phyloP scores from a whole-genome alignment of 2,797 vertebrate genomes.

The Anomalospiza imberbis region DNA sequence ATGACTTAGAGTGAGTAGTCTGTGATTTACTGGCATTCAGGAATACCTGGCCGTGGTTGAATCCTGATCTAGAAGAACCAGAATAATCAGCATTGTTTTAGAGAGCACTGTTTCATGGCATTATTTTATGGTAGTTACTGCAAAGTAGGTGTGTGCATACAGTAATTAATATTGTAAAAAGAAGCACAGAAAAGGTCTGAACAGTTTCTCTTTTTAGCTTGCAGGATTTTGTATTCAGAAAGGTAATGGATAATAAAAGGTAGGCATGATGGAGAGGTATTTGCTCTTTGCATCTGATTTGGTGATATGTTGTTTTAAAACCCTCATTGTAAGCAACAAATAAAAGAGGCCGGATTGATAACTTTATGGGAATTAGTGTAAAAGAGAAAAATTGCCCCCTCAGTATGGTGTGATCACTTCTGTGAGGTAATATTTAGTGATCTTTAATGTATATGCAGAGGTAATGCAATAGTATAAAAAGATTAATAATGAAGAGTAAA shows the following conservation, averaged over 20 bases:
- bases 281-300: not conserved
- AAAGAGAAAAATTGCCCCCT: not conserved
- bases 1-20: not conserved
- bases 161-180: not conserved
- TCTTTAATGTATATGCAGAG: not conserved
- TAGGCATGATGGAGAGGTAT: not conserved
- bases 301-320: not conserved
- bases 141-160: not conserved
- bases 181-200: not conserved
- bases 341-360: not conserved
- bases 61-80: not conserved
- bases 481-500: not conserved
- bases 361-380: not conserved
- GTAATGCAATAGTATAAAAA: not conserved
- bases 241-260: not conserved
- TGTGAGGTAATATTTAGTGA: not conserved
- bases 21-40: not conserved
- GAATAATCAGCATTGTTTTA: not conserved
- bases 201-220: not conserved
- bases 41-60: not conserved
- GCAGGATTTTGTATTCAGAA: not conserved
- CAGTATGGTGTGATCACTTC: not conserved
- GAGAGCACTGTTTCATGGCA: not conserved
- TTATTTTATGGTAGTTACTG: not conserved
- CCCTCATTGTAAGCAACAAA: not conserved